Percentiles rank a stretch among this genome's conserved stretches.
These are phyloP conservation scores for Paragorgia papillata DNA, from an alignment of 92 coral and sea anemone species.

Conservation along the genomic window DNA sequence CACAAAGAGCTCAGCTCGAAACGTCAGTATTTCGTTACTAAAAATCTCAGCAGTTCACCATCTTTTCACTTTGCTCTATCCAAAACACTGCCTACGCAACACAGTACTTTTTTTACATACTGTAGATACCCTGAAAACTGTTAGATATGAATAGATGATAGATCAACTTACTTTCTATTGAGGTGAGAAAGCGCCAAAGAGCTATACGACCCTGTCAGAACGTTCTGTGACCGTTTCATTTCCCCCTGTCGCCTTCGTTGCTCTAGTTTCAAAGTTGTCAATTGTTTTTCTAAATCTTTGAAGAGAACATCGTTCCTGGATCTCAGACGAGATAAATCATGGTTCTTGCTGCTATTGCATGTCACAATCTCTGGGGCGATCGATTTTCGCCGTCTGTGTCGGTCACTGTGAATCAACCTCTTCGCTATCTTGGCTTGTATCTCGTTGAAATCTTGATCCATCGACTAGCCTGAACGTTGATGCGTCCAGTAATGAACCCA, in stretches of 20 bases:
- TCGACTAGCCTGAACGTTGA: not conserved
- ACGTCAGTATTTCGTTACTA: no score
- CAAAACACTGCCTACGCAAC: no score
- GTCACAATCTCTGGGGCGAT: constrained; percentile 5
- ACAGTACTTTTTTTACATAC: no score
- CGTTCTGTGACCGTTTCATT: constrained; percentile 55
- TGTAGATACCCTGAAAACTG: no score
- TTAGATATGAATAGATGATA: no score
- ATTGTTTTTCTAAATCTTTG: constrained; percentile 67
- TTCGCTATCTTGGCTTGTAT: constrained; percentile 13
- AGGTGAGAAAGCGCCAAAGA: no score
- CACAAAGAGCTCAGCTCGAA: no score
- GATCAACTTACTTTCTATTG: no score
- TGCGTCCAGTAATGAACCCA: no score
- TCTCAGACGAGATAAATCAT: constrained; percentile 78
- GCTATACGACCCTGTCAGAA: constrained; percentile 34
- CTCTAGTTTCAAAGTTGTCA: constrained; percentile 62
- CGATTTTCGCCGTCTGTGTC: constrained; percentile 16
- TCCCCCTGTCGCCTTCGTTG: constrained; percentile 64
- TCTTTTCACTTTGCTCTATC: no score
- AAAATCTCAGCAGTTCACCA: no score
- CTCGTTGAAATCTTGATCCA: constrained; percentile 18
- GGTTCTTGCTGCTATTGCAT: constrained; percentile 62
- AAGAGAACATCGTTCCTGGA: constrained; percentile 76
- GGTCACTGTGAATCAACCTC: constrained; percentile 26